Percentiles rank a stretch among this genome's conserved stretches.
Conservation (phyloP, 2,888 invertebrate species). For the Drosophila infuscata region DNA sequence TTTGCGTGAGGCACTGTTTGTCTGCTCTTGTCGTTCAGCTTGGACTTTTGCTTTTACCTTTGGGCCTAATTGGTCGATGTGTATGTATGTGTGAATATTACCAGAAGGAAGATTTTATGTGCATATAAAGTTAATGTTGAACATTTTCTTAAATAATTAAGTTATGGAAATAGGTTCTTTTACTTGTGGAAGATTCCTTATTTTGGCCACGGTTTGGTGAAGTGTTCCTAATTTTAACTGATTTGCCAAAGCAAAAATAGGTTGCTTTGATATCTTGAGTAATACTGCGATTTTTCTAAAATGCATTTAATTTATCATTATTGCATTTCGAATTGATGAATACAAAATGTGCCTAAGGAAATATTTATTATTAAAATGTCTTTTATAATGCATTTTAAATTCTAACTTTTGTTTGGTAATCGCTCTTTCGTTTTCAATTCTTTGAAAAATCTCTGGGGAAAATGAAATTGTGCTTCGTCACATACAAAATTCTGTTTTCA, state of each 20-base stretch:
- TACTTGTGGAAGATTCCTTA: not conserved
- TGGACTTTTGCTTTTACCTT: constrained; percentile 49
- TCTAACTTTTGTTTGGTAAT: not conserved
- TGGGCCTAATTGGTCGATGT: constrained; percentile 56
- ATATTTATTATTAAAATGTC: not conserved
- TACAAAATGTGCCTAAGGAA: not conserved
- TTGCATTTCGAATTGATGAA: not conserved
- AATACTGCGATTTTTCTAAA: not conserved
- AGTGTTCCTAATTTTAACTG: not conserved
- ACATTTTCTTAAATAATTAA: not conserved
- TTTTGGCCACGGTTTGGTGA: not conserved
- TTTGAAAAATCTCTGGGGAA: constrained; percentile 11
- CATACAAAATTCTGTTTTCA: constrained; percentile 70
- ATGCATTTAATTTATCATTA: not conserved
- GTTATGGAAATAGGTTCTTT: not conserved
- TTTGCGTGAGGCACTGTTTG: constrained; percentile 20
- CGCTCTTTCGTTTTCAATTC: not conserved
- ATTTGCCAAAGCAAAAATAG: not conserved
- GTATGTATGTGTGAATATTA: not conserved
- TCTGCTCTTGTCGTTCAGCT: constrained; percentile 35
- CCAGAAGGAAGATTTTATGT: not conserved
- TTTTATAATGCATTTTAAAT: not conserved
- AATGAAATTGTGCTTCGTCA: constrained; percentile 28
- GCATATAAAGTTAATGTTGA: not conserved
- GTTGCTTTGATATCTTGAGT: not conserved